Percentiles rank a stretch among this genome's conserved stretches.
These are phyloP conservation scores for Corythoichthys haematopterus DNA, from an alignment of 2,113 vertebrate genomes.

Conservation along the genomic window DNA sequence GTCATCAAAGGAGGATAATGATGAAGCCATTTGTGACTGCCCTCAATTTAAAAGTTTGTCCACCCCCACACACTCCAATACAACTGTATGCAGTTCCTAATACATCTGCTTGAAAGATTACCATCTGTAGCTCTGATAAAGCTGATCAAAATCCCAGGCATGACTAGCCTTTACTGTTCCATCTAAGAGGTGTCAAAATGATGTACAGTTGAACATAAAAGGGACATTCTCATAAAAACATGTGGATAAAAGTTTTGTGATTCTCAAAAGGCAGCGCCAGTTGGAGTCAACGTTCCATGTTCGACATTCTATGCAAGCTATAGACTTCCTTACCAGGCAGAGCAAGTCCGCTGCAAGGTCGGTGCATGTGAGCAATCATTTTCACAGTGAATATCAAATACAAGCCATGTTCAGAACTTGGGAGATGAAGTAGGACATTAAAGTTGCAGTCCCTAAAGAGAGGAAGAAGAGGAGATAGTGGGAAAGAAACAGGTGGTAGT, in stretches of 20 bases:
- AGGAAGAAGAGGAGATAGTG: constrained; percentile 25
- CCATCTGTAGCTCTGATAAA: constrained; percentile 19
- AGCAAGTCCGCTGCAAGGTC: constrained; percentile 49
- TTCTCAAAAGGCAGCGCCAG: constrained; percentile 15
- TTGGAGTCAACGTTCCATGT: constrained; percentile 17
- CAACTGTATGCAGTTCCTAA: not conserved
- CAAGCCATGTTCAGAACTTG: constrained; percentile 26
- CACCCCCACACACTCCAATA: not conserved
- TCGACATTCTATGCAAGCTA: constrained; percentile 52
- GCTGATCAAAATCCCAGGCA: constrained; percentile 22
- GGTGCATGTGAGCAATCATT: constrained; percentile 43
- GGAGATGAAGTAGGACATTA: constrained; percentile 57
- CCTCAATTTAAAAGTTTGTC: not conserved
- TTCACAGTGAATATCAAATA: constrained; percentile 61
- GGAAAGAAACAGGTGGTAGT: constrained; percentile 47
- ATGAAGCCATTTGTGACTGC: not conserved
- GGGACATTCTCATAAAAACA: constrained; percentile 8
- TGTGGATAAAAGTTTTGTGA: constrained; percentile 24
- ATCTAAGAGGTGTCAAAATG: constrained; percentile 14
- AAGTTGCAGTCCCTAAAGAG: constrained; percentile 44
- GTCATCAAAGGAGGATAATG: too few species aligned
- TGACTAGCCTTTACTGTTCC: constrained; percentile 26
- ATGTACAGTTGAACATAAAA: constrained; percentile 14
- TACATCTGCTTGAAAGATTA: not conserved
- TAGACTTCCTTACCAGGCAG: constrained; percentile 32